These are phyloP conservation scores for Tenodera sinensis DNA, from an alignment of 2,888 invertebrate species.

Conservation along the genomic window DNA sequence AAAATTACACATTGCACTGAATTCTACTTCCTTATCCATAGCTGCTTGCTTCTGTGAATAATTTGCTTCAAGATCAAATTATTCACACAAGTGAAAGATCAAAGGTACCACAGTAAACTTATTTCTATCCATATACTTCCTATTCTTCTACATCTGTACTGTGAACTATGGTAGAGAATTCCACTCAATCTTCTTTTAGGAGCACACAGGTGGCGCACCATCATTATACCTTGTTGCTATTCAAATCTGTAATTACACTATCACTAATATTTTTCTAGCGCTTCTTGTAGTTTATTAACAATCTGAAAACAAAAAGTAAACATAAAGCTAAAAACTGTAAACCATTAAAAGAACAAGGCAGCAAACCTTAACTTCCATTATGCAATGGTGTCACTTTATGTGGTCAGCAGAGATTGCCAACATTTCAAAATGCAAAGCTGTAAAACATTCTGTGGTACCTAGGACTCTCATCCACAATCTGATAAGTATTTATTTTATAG, in stretches of 20 bases:
- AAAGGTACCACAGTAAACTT: neutral
- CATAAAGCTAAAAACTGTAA: neutral
- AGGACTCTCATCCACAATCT: no score
- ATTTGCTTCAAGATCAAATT: neutral
- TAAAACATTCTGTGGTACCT: no score
- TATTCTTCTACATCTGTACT: neutral
- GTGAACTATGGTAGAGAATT: neutral
- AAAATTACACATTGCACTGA: neutral
- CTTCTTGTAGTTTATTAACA: slow-evolving; percentile 67
- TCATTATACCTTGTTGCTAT: neutral
- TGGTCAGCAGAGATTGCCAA: no score
- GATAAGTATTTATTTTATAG: no score
- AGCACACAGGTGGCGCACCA: neutral
- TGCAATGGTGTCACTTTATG: no score
- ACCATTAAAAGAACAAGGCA: no score
- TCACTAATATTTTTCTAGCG: slow-evolving; percentile 48
- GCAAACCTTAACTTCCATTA: no score
- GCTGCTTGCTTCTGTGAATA: neutral
- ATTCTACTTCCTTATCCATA: neutral
- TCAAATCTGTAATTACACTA: slow-evolving; percentile 29
- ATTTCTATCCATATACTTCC: neutral
- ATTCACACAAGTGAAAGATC: neutral
- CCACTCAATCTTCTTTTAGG: neutral
- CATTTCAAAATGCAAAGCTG: no score
- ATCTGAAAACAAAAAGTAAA: slow-evolving; percentile 42